phyloP scores from a whole-genome alignment of 2,888 invertebrate species.

The Chalcosyrphus nemorum region DNA sequence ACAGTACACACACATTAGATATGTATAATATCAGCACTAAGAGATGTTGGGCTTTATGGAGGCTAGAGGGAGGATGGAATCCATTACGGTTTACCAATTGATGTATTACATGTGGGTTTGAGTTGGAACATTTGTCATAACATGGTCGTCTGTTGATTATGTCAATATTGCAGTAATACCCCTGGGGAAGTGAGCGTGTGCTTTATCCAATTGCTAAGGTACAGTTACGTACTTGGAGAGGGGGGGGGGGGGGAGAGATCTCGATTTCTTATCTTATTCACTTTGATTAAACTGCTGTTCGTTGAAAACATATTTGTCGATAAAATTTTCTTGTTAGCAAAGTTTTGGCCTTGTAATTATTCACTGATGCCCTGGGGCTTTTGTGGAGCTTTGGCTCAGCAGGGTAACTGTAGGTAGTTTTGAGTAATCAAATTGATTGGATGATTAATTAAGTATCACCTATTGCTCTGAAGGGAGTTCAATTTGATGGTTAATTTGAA shows the following conservation, averaged over 20 bases:
- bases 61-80: slow-evolving; percentile 14
- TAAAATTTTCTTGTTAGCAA: slow-evolving; percentile 17
- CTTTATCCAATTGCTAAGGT: not conserved
- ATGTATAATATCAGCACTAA: not conserved
- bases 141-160: slow-evolving; percentile 66
- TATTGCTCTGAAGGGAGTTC: not conserved
- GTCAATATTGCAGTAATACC: slow-evolving; percentile 69
- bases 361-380: not conserved
- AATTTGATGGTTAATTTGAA: not conserved
- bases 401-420: not conserved
- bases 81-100: slow-evolving; percentile 72
- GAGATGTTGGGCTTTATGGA: not conserved
- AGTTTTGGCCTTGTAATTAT: slow-evolving; percentile 2
- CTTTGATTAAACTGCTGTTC: slow-evolving; percentile 42
- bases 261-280: slow-evolving; percentile 36
- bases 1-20: slow-evolving; percentile 21
- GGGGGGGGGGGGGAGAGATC: not conserved
- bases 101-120: slow-evolving; percentile 66
- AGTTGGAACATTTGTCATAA: slow-evolving; percentile 70
- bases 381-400: not conserved
- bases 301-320: slow-evolving; percentile 3
- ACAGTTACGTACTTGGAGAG: slow-evolving; percentile 7
- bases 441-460: not conserved
- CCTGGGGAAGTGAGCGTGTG: slow-evolving; percentile 30
- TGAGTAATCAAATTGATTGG: not conserved